Base-by-base conservation (phyloP, 2,888 invertebrate genomes). In the Sphaeridia pumilis region DNA sequence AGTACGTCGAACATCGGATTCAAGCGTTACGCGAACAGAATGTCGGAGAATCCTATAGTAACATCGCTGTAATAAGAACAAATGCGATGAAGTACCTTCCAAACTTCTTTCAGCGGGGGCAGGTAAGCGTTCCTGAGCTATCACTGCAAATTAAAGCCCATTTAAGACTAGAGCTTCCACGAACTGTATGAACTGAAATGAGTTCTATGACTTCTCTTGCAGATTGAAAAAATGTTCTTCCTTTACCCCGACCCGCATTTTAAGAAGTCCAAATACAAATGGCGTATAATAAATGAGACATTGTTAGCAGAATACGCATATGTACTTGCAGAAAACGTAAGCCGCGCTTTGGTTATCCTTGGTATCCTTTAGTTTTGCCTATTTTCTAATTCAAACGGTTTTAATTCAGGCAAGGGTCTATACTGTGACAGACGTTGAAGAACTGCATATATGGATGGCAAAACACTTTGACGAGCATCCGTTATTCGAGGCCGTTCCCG, bases 11-110 rank as follows among this genome's bases (percentile, higher is more conserved):
- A 74, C 94, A 98, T 69, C 78, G 93, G 63, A 90, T 98, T 47
- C 78, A 81, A 64, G 95, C 95, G 1, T 73, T 98, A 50, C 74
- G 95, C 55, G 73, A 75, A 2, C 80, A 87, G 63, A 70, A 85
- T 71, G 78, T 81, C 1, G 82, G 81, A 2, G 72, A 81, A 60
- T n/a, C n/a, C n/a, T 97, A 89, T 71, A 79, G 83, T 67, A 99
- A 99, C 72, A 83, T 98, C 65, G 92, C 94, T 36, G 95, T 97
- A 64, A 73, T 98, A 46, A 78, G 98, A 60, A 84, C 89, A 14
- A 98, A 98, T 76, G 97, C 97, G 1, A 98, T 99, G 97, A 98
- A 97, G 72, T 95, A 95, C 76, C 77, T 99, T 65, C 95, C 97
- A 2, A 97, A 98, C 71, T 98, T 85, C 72, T 98, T 99, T 69